Evolutionary conservation across 2,888 invertebrate species (phyloP).

Genomic region (Callyntrura sp.): DNA sequence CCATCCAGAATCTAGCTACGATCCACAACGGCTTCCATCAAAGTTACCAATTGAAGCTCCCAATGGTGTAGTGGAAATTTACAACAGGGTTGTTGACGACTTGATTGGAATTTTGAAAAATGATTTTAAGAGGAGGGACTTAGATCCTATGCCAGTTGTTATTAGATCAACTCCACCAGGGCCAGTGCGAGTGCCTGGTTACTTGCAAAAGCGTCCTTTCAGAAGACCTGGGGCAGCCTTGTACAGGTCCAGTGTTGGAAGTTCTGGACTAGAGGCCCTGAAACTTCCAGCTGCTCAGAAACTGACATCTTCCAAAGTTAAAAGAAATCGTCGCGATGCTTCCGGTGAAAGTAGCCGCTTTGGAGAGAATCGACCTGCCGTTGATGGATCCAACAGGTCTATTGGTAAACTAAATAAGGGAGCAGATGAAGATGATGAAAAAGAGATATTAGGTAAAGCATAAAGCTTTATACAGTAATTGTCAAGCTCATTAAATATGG

Average conservation of each 20-base stretch:
- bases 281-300: slow-evolving; percentile 54
- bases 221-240: slow-evolving; percentile 83
- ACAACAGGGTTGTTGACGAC: slow-evolving; percentile 84
- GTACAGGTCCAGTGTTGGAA: slow-evolving; percentile 77
- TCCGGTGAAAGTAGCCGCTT: slow-evolving; percentile 78
- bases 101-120: slow-evolving; percentile 80
- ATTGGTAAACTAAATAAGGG: slow-evolving; percentile 82
- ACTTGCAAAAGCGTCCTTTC: slow-evolving; percentile 83
- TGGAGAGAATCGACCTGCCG: slow-evolving; percentile 76
- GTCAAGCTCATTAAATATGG: neutral
- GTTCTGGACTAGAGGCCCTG: slow-evolving; percentile 36
- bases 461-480: neutral
- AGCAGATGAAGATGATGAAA: slow-evolving; percentile 80
- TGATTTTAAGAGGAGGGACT: slow-evolving; percentile 80
- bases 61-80: slow-evolving; percentile 84
- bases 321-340: slow-evolving; percentile 56
- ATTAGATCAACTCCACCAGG: slow-evolving; percentile 83
- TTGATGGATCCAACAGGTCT: slow-evolving; percentile 77
- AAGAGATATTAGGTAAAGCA: slow-evolving; percentile 77
- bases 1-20: slow-evolving; percentile 81
- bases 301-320: slow-evolving; percentile 43
- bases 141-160: slow-evolving; percentile 84
- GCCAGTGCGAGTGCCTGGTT: slow-evolving; percentile 83
- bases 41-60: slow-evolving; percentile 83
- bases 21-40: slow-evolving; percentile 82